Base-by-base conservation (phyloP, 1,140 invertebrate genomes). In the Drosophila elegans region DNA sequence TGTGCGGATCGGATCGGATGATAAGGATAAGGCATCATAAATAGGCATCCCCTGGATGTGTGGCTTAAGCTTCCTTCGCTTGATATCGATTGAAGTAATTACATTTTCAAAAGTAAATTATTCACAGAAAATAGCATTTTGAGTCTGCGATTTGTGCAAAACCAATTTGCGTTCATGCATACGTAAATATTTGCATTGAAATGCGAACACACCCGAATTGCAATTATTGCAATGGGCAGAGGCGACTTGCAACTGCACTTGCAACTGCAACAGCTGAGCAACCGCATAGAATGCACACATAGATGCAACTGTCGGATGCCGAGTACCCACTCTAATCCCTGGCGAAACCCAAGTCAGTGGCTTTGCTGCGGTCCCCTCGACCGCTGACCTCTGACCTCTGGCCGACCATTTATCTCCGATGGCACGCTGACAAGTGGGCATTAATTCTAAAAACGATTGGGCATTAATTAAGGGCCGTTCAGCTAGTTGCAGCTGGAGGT, bases 81-180 rank as follows among this genome's bases (percentile, higher is more conserved):
- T 25, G 9, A 55, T 62, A 46, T 63, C 36, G 32, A 71, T 54
- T 48, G 67, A 9, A 68, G 82, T 88, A 86, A 85, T 81, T 82
- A 86, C 78, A 88, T 88, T 86, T 78, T 39, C 74, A 78, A 78
- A 74, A 82, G 75, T 88, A 72, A 86, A 86, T 86, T 75, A 85
- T 85, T 86, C 81, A 82, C 64, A 63, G 74, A 72, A 53, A 60
- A 49, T 21, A 74, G 72, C 52, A 63, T 54, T 67, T 73, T 59
- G 46, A 34, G 59, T 52, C 62, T 56, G 46, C 61, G 54, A 67
- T 57, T 62, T 75, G 57, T 72, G 62, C 42, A 72, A 86, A 88
- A 82, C 64, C 79, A 86, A 86, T 86, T 88, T 86, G 63, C 74
- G 69, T 54, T 82, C 60, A 88, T 78, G 74, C 60, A 71, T 69